phyloP scores from a whole-genome alignment of 2,888 invertebrate species.

The Capitulum mitella region DNA sequence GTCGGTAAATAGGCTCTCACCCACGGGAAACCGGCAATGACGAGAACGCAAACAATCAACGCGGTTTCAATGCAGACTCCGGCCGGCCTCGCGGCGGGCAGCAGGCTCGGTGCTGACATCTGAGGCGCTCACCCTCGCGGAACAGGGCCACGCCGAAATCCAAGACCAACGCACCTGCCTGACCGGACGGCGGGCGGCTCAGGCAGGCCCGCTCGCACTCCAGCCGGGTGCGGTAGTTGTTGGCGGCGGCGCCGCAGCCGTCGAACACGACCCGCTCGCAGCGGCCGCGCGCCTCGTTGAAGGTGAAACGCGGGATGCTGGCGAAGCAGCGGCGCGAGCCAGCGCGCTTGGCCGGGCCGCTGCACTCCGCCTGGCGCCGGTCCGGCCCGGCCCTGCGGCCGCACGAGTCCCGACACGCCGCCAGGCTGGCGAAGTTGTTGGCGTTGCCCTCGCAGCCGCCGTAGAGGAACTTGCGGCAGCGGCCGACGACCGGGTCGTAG shows the following conservation, averaged over 20 bases:
- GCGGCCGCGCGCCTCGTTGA: not conserved
- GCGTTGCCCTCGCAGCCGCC: constrained; percentile 17
- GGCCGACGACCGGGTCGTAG: constrained; percentile 12
- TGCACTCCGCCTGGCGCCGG: not conserved
- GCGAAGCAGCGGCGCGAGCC: not conserved
- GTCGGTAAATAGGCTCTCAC: too few species aligned
- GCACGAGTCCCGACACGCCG: not conserved
- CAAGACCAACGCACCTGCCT: constrained; percentile 10
- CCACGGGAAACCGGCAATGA: too few species aligned
- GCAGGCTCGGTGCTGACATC: not conserved
- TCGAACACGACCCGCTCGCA: not conserved
- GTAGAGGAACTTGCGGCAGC: constrained; percentile 13
- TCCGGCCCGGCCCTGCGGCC: not conserved
- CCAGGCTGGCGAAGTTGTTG: constrained; percentile 4
- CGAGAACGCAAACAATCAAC: too few species aligned
- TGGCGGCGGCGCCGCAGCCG: not conserved
- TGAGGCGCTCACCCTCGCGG: not conserved
- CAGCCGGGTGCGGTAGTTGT: not conserved
- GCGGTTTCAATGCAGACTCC: too few species aligned
- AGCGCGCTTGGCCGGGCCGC: not conserved
- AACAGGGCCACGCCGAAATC: not conserved
- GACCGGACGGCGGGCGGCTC: not conserved
- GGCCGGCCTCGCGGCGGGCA: too few species aligned
- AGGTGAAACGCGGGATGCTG: not conserved
- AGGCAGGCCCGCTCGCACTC: not conserved